Conservation (phyloP, 2,113 vertebrate genomes). For the Garra rufa region DNA sequence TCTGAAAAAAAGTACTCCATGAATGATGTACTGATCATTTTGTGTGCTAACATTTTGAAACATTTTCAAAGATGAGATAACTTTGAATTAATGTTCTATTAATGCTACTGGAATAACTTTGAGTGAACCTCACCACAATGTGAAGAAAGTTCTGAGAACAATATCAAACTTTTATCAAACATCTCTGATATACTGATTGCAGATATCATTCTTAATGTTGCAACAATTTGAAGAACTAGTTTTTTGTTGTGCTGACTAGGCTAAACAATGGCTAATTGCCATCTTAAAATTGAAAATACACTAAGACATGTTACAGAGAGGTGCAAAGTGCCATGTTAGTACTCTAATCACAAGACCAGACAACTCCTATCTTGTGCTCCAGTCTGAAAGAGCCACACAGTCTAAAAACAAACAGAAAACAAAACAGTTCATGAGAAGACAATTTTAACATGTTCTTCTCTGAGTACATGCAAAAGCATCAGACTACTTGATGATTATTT, state of each 20-base stretch:
- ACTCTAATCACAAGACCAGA: neutral
- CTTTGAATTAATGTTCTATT: neutral
- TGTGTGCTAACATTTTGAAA: neutral
- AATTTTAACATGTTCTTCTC: neutral
- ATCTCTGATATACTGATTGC: neutral
- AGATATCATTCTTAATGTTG: neutral
- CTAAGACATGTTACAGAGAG: neutral
- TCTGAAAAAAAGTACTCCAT: neutral
- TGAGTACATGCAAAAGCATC: neutral
- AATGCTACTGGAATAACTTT: neutral
- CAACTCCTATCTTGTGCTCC: neutral
- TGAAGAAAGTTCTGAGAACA: neutral
- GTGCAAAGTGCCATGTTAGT: neutral
- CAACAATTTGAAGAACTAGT: neutral
- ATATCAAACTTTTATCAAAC: neutral
- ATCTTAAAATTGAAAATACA: neutral
- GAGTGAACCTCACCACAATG: neutral
- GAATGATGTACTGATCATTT: neutral
- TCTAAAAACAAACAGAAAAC: neutral
- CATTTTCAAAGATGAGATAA: neutral
- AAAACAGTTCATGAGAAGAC: neutral
- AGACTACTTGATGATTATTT: neutral
- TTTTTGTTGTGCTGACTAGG: neutral
- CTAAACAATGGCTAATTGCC: neutral
- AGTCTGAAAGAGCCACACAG: neutral